Conservation (phyloP, 64 coral and sea anemone species). For the Catalaphyllia jardinei region DNA sequence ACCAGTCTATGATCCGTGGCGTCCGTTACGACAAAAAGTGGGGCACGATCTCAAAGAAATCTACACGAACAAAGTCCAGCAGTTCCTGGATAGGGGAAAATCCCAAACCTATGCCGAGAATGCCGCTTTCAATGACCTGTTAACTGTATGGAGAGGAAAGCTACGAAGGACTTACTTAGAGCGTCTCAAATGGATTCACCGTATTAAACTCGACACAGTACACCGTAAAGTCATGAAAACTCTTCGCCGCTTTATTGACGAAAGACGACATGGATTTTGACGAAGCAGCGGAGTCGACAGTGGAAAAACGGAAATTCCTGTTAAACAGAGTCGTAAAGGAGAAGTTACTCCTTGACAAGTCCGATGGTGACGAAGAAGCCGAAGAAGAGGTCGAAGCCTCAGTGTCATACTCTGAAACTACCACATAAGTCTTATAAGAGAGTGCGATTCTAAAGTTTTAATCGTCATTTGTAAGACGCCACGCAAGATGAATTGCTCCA, state of each 20-base stretch:
- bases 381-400: neutral
- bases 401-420: too few species aligned
- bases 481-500: too few species aligned
- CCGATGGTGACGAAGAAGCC: neutral
- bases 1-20: neutral
- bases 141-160: neutral
- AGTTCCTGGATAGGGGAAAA: neutral
- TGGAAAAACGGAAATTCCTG: neutral
- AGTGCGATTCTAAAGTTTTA: too few species aligned
- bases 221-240: conserved; percentile 7
- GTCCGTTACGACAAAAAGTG: neutral
- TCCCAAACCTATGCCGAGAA: neutral
- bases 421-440: too few species aligned
- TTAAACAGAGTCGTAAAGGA: neutral
- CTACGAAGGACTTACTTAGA: neutral
- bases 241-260: neutral
- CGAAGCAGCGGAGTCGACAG: neutral
- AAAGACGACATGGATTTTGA: neutral
- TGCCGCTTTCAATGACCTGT: neutral
- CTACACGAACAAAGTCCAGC: neutral
- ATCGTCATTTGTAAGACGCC: too few species aligned
- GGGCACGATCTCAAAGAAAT: neutral
- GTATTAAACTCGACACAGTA: neutral
- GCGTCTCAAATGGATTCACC: neutral
- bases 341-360: neutral